These are phyloP conservation scores for Ditylenchus dipsaci DNA, from an alignment of 1,140 invertebrate genomes.

Conservation along the genomic window DNA sequence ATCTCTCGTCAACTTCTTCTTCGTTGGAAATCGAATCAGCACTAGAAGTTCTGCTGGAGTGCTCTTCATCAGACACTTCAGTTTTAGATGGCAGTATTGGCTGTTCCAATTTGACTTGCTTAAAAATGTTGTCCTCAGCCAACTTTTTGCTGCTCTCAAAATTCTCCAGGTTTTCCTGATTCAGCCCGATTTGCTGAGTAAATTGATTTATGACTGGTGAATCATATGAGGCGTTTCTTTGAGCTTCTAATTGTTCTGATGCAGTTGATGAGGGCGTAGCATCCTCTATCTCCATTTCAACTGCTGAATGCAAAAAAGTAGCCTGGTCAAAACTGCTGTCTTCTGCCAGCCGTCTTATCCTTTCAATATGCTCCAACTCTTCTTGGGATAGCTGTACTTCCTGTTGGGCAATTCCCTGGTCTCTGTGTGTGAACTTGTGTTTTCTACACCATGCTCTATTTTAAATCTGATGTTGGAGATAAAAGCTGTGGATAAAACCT, in stretches of 20 bases:
- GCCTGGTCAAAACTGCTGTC: slow-evolving; percentile 19
- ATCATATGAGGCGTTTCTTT: no score
- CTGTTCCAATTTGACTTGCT: not conserved
- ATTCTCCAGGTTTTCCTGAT: slow-evolving; percentile 2
- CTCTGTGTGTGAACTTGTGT: no score
- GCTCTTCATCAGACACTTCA: not conserved
- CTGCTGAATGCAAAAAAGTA: no score
- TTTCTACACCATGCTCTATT: not conserved
- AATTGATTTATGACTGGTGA: no score
- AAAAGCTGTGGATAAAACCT: no score
- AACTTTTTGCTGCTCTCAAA: slow-evolving; percentile 27
- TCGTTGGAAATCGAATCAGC: not conserved
- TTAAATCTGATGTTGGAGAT: no score
- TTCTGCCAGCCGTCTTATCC: slow-evolving; percentile 28
- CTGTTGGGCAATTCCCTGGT: not conserved
- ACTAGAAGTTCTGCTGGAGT: slow-evolving; percentile 1
- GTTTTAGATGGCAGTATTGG: no score
- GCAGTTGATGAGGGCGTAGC: no score
- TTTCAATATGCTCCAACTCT: slow-evolving; percentile 38
- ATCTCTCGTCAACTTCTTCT: no score
- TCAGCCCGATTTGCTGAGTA: no score
- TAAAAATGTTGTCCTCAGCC: slow-evolving; percentile 6
- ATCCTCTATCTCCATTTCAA: no score
- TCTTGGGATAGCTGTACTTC: slow-evolving; percentile 28
- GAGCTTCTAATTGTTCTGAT: no score